Evolutionary conservation across 2,888 invertebrate genomes (phyloP), one percentile per base, ranked within the genome.

Genomic region (Entomobrya multifasciata): DNA sequence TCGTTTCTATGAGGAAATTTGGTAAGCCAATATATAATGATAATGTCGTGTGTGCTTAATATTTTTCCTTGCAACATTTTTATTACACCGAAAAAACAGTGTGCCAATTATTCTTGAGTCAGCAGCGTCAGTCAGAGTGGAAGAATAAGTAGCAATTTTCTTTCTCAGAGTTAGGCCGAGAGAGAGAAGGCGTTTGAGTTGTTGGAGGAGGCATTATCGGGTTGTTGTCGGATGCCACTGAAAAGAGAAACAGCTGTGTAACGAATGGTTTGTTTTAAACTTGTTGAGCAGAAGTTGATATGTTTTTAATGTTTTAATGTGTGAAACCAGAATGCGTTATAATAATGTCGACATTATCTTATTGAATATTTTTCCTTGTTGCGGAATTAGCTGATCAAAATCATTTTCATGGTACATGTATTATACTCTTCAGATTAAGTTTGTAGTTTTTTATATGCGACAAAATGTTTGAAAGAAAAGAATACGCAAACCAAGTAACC

Each of bases 231-330:
- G 25, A 70, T 47, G 70, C 10, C 25, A 55, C n/a, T 82, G 84
- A 84, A 20, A 84, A 77, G 77, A 84, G 67, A 57, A 78, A 77
- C 84, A 84, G 84, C 84, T 84, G 84, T n/a, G n/a, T 10, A 55
- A 84, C 84, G 84, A 84, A 84, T 77, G 84, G 44, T 57, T 72
- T 67, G 52, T 65, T 55, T 78, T 55, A 77, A 78, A 79, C 77
- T 84, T 77, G 83, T 67, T 84, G 84, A 77, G 47, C 36, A 30
- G 52, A 76, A 55, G 36, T 30, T n/a, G n/a, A n/a, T 4, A 25
- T 72, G 25, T 36, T 36, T n/a, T 36, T 6, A 36, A 6, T 36
- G 4, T 36, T 36, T 36, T 36, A 6, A 8, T 47, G 13, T 30
- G n/a, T 13, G 30, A 60, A 60, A n/a, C 8, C 27, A 57, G 20